Base-by-base conservation (phyloP, 1,140 invertebrate genomes). In the Zaprionus kolodkinae region DNA sequence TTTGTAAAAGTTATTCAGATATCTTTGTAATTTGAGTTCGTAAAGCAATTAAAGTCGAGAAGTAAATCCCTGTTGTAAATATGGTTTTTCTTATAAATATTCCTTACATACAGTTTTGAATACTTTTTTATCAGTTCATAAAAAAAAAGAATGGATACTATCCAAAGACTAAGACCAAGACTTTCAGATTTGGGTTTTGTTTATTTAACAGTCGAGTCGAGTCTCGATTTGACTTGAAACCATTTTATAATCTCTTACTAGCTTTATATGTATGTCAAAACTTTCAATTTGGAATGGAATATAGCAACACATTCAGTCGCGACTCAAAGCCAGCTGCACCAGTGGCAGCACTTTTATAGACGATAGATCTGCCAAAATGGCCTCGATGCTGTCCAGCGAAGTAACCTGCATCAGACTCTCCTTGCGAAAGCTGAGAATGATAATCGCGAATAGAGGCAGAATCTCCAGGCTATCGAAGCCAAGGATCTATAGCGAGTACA, bases 391-490 rank as follows among this genome's bases (percentile, higher is more conserved):
- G 82, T 96, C 96, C 52, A 97, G 93, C 2, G 96, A 97, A 77
- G 96, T 95, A 3, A 98, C 97, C 94, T 97, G 96, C 93, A 98
- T 94, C n/a, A 99, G 93, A 93, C 98, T 98, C 72, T 97, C 97
- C 92, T 97, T 97, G 7, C 98, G 94, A 81, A 99, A 98, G 83
- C 96, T 97, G n/a, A 99, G 93, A 78, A 99, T 98, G 6, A 96
- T 95, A 6, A 98, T 95, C 2, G 97, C 97, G 30, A 99, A 93
- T 13, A 99, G 93, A 15, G 98, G 94, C 25, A 99, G 94, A 30
- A 99, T 96, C 93, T 99, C 97, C 38, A 99, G 91, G 5, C 97
- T 97, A 92, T 99, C 97, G 87, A 98, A 98, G 7, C 97, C 97
- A 1, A 99, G 93, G 62, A 99, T 95, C 63, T 92, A 55, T 6